Evolutionary conservation across 2,797 vertebrate genomes (phyloP).

Genomic region (Brotula barbata): DNA sequence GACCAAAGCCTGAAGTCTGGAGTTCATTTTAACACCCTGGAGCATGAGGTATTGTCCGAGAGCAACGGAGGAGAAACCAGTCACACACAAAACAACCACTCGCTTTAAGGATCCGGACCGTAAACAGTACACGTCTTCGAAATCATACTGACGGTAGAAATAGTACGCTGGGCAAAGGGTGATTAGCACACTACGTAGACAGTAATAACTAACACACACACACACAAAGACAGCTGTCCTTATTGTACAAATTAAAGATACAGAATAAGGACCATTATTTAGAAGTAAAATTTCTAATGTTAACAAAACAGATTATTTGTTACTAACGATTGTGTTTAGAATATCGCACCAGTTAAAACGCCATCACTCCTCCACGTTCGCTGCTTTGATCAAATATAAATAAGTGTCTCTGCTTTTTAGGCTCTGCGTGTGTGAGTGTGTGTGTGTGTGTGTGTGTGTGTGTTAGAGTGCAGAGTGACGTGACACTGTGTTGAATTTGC

Average conservation of each 20-base stretch:
- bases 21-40: conserved; percentile 72
- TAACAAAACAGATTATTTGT: too few relatives aligned
- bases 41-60: conserved; percentile 78
- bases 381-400: conserved; percentile 8
- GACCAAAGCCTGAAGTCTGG: not conserved
- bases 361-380: too few relatives aligned
- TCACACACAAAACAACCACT: conserved; percentile 42
- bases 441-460: too few relatives aligned
- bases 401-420: not conserved
- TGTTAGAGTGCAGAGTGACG: too few relatives aligned
- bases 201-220: too few relatives aligned
- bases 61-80: conserved; percentile 53
- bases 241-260: too few relatives aligned
- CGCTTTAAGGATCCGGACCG: conserved; percentile 16
- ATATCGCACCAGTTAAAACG: not conserved
- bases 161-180: not conserved
- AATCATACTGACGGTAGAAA: conserved; percentile 9
- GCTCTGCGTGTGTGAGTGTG: not conserved
- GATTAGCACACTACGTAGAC: too few relatives aligned
- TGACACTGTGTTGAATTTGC: not conserved
- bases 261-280: too few relatives aligned
- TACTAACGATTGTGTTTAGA: too few relatives aligned
- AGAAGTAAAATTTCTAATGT: too few relatives aligned
- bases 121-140: not conserved
- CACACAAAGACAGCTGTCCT: too few relatives aligned